phyloP scores from a whole-genome alignment of 2,797 vertebrate species.

The Otus scops region DNA sequence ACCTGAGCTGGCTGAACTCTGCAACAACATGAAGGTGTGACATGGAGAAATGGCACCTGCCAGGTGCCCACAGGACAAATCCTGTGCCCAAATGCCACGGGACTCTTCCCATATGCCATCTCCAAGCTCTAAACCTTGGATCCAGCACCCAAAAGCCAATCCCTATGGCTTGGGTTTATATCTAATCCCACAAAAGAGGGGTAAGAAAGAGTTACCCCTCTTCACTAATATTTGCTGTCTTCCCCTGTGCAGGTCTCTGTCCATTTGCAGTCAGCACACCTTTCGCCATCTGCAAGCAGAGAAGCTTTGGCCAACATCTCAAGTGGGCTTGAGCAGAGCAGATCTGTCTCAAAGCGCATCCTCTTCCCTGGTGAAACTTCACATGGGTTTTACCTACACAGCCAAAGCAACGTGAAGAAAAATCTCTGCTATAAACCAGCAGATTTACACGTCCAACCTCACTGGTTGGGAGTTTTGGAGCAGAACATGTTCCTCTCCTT shows the following conservation, averaged over 20 bases:
- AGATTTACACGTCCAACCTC: background rate
- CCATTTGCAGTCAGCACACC: too few relatives aligned
- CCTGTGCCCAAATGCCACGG: background rate
- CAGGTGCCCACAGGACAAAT: too few relatives aligned
- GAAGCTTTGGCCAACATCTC: background rate
- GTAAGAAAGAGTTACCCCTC: background rate
- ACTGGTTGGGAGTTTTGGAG: background rate
- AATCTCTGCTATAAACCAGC: background rate
- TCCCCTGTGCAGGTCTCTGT: background rate
- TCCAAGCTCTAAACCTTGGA: background rate
- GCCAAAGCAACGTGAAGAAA: background rate
- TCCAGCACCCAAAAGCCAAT: background rate
- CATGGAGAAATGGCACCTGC: rapidly evolving
- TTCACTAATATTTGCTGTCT: background rate
- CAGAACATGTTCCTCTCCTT: background rate
- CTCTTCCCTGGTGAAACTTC: background rate
- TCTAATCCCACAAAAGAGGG: background rate
- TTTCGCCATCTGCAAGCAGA: background rate
- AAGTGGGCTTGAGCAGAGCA: background rate
- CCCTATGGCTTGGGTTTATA: background rate
- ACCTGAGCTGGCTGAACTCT: background rate
- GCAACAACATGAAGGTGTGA: too few relatives aligned
- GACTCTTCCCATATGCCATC: rapidly evolving
- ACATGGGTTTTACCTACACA: background rate
- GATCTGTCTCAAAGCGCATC: background rate